Evolutionary conservation across 2,113 vertebrate species (phyloP).

Genomic region (Dryoscopus gambensis): DNA sequence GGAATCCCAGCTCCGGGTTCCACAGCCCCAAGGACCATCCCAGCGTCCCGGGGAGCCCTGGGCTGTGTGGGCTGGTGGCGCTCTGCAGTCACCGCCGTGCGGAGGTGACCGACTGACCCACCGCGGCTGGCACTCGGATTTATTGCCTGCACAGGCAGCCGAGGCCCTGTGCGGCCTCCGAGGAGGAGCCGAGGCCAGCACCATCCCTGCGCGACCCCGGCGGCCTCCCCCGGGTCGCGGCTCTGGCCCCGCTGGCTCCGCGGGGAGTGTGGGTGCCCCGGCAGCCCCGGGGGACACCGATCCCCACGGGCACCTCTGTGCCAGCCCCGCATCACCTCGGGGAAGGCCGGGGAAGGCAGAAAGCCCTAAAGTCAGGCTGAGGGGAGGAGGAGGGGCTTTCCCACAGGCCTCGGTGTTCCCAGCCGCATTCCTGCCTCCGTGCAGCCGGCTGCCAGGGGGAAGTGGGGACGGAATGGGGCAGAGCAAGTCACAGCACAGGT

Average conservation of each 20-base stretch:
- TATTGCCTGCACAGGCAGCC: neutral
- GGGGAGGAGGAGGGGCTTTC: neutral
- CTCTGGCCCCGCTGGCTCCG: fast-evolving
- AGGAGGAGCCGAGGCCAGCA: neutral
- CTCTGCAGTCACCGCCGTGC: fast-evolving
- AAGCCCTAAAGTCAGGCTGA: neutral
- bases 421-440: fast-evolving
- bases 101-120: neutral
- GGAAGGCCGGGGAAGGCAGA: neutral
- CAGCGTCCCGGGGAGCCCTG: fast-evolving
- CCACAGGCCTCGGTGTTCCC: fast-evolving
- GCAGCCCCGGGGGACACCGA: too few species aligned
- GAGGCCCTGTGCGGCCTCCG: fast-evolving
- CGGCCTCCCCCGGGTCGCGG: neutral
- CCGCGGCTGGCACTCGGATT: neutral
- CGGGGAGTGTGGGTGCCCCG: fast-evolving
- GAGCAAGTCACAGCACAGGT: fast-evolving
- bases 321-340: neutral
- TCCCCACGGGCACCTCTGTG: neutral
- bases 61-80: neutral
- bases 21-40: fast-evolving
- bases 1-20: neutral
- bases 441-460: fast-evolving
- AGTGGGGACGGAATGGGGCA: neutral
- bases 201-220: neutral